Evolutionary conservation across 2,113 vertebrate genomes (phyloP).

Genomic region (Brachypodius melanocephalos): DNA sequence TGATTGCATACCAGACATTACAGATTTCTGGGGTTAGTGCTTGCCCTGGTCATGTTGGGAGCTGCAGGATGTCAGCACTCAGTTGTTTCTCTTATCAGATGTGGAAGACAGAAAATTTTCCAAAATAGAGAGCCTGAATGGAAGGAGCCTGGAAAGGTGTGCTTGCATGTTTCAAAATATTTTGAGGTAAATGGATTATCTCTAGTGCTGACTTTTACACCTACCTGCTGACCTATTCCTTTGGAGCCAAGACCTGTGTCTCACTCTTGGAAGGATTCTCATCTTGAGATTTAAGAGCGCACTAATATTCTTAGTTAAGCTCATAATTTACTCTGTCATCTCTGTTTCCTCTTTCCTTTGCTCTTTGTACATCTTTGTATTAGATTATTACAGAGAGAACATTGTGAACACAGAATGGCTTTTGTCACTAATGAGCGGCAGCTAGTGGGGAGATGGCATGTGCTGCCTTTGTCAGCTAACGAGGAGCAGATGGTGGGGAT

Average conservation of each 20-base stretch:
- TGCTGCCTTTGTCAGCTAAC: conserved; percentile 38
- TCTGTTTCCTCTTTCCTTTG: background rate
- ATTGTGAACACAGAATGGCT: background rate
- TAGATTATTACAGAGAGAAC: conserved; percentile 22
- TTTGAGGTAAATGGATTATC: background rate
- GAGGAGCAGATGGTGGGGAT: conserved; percentile 64
- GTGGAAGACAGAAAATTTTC: background rate
- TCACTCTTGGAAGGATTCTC: background rate
- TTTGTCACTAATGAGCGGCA: conserved; percentile 42
- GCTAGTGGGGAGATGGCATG: conserved; percentile 11
- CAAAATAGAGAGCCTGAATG: background rate
- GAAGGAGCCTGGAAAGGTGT: background rate
- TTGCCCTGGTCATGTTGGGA: background rate
- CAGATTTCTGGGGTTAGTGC: background rate
- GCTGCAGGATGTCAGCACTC: background rate
- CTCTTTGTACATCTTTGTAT: conserved; percentile 12
- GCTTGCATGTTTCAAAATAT: background rate
- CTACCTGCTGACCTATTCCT: background rate
- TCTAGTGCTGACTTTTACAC: background rate
- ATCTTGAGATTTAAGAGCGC: background rate
- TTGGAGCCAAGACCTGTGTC: background rate
- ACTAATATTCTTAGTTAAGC: background rate
- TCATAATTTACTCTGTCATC: conserved; percentile 34
- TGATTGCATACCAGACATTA: background rate
- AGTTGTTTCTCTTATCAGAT: background rate